Evolutionary conservation across 1,140 invertebrate species (phyloP), one percentile per base, ranked within the genome.

Genomic region (Scaptomyza pallida): DNA sequence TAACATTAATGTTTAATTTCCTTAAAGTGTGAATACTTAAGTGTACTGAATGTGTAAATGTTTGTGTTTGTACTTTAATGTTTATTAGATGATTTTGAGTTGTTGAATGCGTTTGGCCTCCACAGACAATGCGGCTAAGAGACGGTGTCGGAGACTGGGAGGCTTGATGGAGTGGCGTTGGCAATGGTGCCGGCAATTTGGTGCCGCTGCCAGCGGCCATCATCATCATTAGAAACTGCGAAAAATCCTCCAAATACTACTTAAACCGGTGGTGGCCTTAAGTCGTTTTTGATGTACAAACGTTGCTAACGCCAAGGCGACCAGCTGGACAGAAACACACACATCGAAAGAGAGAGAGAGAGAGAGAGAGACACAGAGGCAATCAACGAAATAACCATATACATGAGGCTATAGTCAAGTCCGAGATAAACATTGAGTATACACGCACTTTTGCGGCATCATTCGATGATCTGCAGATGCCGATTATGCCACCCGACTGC

Each of bases 151-250:
- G 9, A 17, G 16, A 21, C 33, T 16, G 26, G 26, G 8, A 8
- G 19, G 63, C 45, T 52, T 48, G 43, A 69, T 69, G 64, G 56
- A 52, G 56, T 44, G 56, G 56, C 45, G 56, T 44, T 19, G 26
- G 56, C 64, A 68, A 61, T 61, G 59, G 43, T 33, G 67, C 51
- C 60, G 55, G 67, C 67, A 70, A 70, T 56, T 70, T 70, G 60
- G 60, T 45, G 65, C 30, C 65, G 64, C 54, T 47, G 64, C 59
- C 68, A 74, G 48, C 41, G 56, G 71, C 64, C 43, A 68, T 81
- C 74, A 81, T 81, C 78, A 82, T 81, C 70, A 81, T 81, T 81
- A 81, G 78, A 81, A 81, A 82, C 78, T 82, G 70, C 70, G 78
- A 78, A 81, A 70, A 78, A 68, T 78, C 78, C 78, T 64, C 78